phyloP scores from a whole-genome alignment of 2,888 invertebrate genomes.

The Archips crataeganus region DNA sequence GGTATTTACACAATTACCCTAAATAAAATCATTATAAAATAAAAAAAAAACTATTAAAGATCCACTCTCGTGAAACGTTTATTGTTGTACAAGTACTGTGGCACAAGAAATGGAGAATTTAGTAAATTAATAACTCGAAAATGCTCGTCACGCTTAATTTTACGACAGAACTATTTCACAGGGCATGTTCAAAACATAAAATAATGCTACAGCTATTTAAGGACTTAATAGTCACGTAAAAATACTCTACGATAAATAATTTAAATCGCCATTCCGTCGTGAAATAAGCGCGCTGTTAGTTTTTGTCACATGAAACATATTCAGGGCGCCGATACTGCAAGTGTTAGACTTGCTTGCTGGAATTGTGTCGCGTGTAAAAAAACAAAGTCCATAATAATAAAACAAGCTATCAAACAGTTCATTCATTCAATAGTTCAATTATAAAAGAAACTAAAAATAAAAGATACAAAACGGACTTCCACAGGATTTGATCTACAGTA shows the following conservation, averaged over 20 bases:
- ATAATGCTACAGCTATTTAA: constrained; percentile 22
- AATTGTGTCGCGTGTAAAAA: constrained; percentile 28
- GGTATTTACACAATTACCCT: constrained; percentile 76
- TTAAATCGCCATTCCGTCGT: constrained; percentile 67
- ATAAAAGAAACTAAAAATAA: constrained; percentile 57
- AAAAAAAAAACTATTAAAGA: constrained; percentile 62
- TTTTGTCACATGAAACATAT: constrained; percentile 7
- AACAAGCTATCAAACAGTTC: constrained; percentile 57
- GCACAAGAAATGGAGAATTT: constrained; percentile 69
- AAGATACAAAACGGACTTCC: constrained; percentile 58
- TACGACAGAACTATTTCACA: constrained; percentile 69
- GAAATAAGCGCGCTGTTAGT: constrained; percentile 52
- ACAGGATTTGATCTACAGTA: constrained; percentile 64
- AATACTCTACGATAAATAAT: constrained; percentile 49
- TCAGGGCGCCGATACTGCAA: neutral
- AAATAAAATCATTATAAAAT: constrained; percentile 54
- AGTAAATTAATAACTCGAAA: constrained; percentile 58
- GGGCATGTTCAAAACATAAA: constrained; percentile 49
- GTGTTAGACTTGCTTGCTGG: neutral
- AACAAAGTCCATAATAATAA: constrained; percentile 48
- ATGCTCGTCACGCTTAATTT: constrained; percentile 59
- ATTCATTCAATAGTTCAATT: constrained; percentile 49
- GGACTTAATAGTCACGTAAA: neutral
- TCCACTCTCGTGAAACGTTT: constrained; percentile 71
- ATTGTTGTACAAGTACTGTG: constrained; percentile 65